Conservation (phyloP, 1,140 invertebrate species). For the Zaprionus africanus region DNA sequence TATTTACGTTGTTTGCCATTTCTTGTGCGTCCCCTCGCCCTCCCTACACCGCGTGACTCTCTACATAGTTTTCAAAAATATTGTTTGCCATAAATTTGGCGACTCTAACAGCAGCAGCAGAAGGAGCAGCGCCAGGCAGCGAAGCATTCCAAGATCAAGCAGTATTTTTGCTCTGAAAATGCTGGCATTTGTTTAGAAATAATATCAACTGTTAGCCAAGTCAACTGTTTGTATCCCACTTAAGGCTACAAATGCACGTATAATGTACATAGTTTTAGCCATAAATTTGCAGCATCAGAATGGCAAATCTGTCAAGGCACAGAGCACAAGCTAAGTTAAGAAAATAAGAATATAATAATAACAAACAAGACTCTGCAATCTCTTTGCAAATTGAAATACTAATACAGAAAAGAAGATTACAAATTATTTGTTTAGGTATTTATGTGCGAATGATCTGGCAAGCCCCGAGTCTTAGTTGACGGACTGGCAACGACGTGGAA, state of each 20-base stretch:
- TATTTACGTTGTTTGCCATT: constrained; percentile 80
- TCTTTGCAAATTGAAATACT: no score
- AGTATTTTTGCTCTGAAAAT: constrained; percentile 64
- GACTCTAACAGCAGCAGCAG: constrained; percentile 46
- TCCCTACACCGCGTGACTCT: constrained; percentile 20
- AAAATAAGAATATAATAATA: neutral
- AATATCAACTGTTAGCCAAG: constrained; percentile 58
- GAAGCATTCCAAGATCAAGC: constrained; percentile 25
- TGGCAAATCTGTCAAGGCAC: neutral
- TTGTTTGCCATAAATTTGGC: constrained; percentile 78
- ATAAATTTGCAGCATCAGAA: neutral
- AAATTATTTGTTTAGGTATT: no score
- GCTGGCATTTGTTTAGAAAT: constrained; percentile 70
- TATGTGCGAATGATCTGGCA: no score
- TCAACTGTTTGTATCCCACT: constrained; percentile 21
- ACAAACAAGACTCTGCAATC: no score
- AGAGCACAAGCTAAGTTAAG: neutral
- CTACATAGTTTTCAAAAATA: constrained; percentile 66
- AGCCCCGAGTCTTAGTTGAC: no score
- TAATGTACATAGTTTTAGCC: neutral
- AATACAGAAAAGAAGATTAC: no score
- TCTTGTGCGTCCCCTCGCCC: constrained; percentile 31
- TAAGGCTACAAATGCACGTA: constrained; percentile 1
- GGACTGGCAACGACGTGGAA: no score
- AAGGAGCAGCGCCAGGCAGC: constrained; percentile 39